Evolutionary conservation across 2,113 vertebrate species (phyloP), one percentile per base, ranked within the genome.

Genomic region (Chionomys nivalis): DNA sequence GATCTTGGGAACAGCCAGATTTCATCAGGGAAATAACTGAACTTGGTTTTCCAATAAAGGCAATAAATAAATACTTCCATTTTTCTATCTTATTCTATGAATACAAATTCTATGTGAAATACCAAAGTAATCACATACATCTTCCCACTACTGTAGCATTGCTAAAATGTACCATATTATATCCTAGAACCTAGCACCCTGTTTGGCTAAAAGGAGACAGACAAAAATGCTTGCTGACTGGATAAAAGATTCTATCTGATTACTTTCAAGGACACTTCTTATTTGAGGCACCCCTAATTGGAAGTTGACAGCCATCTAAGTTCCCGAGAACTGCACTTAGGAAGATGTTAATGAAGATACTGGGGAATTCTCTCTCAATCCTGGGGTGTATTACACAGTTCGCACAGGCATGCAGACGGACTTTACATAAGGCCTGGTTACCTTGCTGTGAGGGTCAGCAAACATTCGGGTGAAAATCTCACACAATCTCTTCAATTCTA

Each of bases 391-490:
- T 65, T 42, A 87, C 1, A 85, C 6, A 70, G 68, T 11, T 90
- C 77, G 83, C 42, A 33, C 1, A 72, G 78, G n/a, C 97, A 96
- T 96, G 97, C 96, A 86, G 58, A 33, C 0, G 17, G 28, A 31
- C 33, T 3, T 0, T 19, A 31, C 12, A 23, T 19, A 28, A 94
- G 12, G 42, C 31, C 7, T 5, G 13, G 49, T 98, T 98, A 99
- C 99, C 99, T 99, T 99, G 98, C 99, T 99, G 92, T 99, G 99
- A 83, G 99, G 99, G 97, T 99, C 99, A 93, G 99, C 99, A 99
- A 99, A 99, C 99, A 99, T 99, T 90, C 99, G 99, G 21, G 99
- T 99, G 99, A 99, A 99, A 98, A 99, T 99, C 98, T 99, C 99
- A 98, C 99, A 99, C 0, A 99, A 98, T 92, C 99, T 99, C 98